phyloP scores from a whole-genome alignment of 1,140 invertebrate species.

The Aplysia californica region DNA sequence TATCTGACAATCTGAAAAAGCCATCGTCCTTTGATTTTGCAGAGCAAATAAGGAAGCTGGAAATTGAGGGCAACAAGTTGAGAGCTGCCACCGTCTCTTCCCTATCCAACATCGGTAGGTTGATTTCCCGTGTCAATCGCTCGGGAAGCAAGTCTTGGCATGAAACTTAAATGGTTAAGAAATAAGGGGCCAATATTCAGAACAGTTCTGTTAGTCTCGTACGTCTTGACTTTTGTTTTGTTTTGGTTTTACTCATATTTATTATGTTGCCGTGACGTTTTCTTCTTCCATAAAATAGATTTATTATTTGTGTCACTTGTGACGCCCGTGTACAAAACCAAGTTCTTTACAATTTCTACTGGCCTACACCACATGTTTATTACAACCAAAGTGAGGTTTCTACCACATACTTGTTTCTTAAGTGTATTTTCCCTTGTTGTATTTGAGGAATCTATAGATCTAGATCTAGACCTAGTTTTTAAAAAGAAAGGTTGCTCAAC shows the following conservation, averaged over 20 bases:
- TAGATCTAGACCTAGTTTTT: no score
- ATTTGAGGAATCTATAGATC: no score
- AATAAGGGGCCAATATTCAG: neutral
- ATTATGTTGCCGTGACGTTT: neutral
- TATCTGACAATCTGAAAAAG: neutral
- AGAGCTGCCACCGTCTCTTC: slow-evolving; percentile 35
- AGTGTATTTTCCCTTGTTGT: no score
- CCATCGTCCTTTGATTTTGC: slow-evolving; percentile 43
- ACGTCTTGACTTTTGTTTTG: neutral
- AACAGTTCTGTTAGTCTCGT: no score
- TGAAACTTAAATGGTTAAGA: neutral
- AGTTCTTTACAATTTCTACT: no score
- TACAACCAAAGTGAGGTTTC: no score
- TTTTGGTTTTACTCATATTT: neutral
- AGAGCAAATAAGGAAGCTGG: slow-evolving; percentile 51
- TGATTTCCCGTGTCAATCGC: neutral
- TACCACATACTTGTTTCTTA: no score
- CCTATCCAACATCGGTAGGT: slow-evolving; percentile 37
- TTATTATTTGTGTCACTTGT: no score
- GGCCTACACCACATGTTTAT: no score
- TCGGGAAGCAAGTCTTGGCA: neutral
- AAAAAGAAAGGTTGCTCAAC: no score
- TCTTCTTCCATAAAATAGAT: neutral
- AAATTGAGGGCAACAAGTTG: slow-evolving; percentile 57
- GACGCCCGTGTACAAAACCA: no score